Percentiles rank a stretch among this genome's conserved stretches.
Conservation (phyloP, 2,797 vertebrate species). For the Sitta carolinensis region DNA sequence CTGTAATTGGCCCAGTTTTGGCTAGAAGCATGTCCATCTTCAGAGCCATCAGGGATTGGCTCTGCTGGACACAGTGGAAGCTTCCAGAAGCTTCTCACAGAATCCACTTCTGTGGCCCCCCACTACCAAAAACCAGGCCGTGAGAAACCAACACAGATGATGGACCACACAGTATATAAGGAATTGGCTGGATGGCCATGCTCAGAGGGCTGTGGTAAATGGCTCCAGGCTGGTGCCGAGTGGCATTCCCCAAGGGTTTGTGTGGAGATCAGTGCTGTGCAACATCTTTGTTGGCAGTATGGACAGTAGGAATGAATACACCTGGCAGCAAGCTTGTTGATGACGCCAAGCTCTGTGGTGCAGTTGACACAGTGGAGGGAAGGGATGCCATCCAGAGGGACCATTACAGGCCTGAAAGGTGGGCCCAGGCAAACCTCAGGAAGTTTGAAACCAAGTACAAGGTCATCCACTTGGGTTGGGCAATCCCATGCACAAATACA, state of each 20-base stretch:
- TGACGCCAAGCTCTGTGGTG: neutral
- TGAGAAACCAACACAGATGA: neutral
- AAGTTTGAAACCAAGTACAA: neutral
- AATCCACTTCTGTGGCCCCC: no score
- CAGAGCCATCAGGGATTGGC: neutral
- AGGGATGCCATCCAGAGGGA: neutral
- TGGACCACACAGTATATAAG: neutral
- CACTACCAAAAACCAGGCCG: accelerated
- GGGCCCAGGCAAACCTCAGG: neutral
- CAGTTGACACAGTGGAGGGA: neutral
- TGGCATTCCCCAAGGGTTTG: neutral
- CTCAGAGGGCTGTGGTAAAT: neutral
- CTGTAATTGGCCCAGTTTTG: no score
- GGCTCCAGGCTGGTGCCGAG: neutral
- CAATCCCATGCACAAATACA: neutral
- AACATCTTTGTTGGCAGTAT: neutral
- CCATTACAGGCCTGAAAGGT: neutral
- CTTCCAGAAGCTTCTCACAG: neutral
- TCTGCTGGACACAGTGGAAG: accelerated
- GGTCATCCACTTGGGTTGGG: accelerated
- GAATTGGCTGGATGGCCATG: neutral
- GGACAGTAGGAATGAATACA: neutral
- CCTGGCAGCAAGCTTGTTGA: neutral
- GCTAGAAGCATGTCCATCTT: no score
- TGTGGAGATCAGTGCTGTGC: neutral